phyloP scores from a whole-genome alignment of 2,797 vertebrate genomes.

The Enteromius afrohamiltoni region DNA sequence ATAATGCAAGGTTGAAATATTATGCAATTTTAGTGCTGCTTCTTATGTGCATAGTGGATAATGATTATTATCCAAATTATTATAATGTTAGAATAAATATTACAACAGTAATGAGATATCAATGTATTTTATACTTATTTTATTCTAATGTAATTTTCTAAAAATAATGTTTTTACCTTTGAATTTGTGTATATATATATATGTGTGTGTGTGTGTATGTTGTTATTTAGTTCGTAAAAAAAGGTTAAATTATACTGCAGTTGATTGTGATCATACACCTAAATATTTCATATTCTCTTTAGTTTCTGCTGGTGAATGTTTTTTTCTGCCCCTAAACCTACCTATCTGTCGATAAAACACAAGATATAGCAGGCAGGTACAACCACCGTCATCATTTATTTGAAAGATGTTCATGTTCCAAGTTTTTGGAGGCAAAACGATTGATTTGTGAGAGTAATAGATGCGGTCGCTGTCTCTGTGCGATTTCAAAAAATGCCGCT shows the following conservation, averaged over 20 bases:
- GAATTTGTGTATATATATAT: too few species aligned
- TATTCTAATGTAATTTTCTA: neutral
- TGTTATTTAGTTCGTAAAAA: neutral
- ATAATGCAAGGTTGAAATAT: neutral
- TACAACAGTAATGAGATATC: neutral
- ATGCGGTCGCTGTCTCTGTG: too few species aligned
- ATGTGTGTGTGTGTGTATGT: neutral
- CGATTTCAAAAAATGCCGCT: too few species aligned
- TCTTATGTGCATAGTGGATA: neutral
- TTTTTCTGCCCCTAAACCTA: neutral
- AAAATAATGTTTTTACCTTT: neutral
- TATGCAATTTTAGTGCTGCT: neutral
- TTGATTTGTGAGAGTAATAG: too few species aligned
- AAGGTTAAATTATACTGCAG: neutral
- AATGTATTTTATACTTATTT: too few species aligned
- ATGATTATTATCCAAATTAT: neutral
- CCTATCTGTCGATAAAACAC: too few species aligned
- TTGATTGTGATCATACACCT: neutral
- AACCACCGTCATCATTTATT: too few species aligned
- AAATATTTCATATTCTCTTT: neutral
- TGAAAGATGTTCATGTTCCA: too few species aligned
- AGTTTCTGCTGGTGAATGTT: neutral
- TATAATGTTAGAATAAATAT: neutral
- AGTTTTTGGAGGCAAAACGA: too few species aligned
- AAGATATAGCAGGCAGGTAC: too few species aligned